Base-by-base conservation (phyloP, 2,797 vertebrate species). In the Anguilla marmorata region DNA sequence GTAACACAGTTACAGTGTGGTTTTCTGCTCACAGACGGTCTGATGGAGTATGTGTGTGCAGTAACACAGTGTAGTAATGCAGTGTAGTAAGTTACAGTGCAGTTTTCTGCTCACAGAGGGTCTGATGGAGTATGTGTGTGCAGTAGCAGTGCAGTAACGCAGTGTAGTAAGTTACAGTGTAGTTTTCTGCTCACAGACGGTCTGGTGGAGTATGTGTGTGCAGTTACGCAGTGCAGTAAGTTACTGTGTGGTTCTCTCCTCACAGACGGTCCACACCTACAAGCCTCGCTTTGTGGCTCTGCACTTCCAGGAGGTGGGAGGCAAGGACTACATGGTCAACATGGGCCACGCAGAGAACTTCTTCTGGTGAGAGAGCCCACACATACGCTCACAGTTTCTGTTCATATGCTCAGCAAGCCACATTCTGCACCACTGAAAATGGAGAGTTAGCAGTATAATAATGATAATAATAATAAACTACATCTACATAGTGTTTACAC, bases 261-360 rank as follows among this genome's bases (percentile, higher is more conserved):
- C 79, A 79, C 91, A 97, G 97, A 95, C 94, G 0, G 93, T 97
- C 85, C 92, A 92, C 84, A 93, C 50, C 8, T 88, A 95, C 92
- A 94, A 94, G 89, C 95, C 97, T 0, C 92, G 93, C 86, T 97
- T 97, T 88, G 89, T 97, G 0, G 96, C 95, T 33, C 91, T 97
- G 90, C 97, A 97, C 90, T 96, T 96, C 88, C 97, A 97, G 93
- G 97, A 97, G 92, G 96, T 96, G 9, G 97, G 97, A 85, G 97
- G 97, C 82, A 97, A 97, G 89, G 94, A 96, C 89, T 97, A 97
- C 90, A 93, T 92, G 90, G 27, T 86, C 87, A 96, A 96, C 93
- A 97, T 97, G 96, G 92, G 89, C 30, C 92, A 95, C 0, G 95
- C 95, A 19, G 94, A 97, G 87, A 86, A 90, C 87, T 97, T 97